phyloP scores from a whole-genome alignment of 2,888 invertebrate genomes.

The Cyclophora albipunctata region DNA sequence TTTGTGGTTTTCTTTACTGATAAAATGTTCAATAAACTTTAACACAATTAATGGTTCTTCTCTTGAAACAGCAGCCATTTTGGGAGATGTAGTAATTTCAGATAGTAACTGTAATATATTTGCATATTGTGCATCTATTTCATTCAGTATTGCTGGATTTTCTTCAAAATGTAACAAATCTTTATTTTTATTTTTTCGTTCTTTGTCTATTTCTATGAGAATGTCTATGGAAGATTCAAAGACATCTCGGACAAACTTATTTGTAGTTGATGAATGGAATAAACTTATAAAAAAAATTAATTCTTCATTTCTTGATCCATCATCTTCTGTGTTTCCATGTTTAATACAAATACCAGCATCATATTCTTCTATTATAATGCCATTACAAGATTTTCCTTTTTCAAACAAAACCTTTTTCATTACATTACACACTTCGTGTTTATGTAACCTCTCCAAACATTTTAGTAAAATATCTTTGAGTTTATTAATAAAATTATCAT shows the following conservation, averaged over 20 bases:
- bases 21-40: constrained; percentile 63
- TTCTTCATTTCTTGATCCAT: constrained; percentile 34
- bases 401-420: constrained; percentile 44
- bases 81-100: constrained; percentile 61
- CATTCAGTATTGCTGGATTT: constrained; percentile 39
- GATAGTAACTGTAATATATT: constrained; percentile 67
- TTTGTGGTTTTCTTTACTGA: constrained; percentile 34
- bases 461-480: constrained; percentile 50
- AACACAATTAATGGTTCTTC: constrained; percentile 57
- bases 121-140: constrained; percentile 53
- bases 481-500: constrained; percentile 42
- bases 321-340: constrained; percentile 20
- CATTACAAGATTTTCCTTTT: constrained; percentile 9
- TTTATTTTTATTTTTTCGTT: constrained; percentile 32
- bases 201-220: constrained; percentile 37
- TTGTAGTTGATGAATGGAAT: constrained; percentile 34
- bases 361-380: constrained; percentile 46
- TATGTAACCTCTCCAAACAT: constrained; percentile 37
- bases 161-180: constrained; percentile 50
- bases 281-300: constrained; percentile 44
- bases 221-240: constrained; percentile 46
- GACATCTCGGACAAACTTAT: constrained; percentile 31
- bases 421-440: constrained; percentile 25
- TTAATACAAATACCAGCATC: constrained; percentile 56
- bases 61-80: constrained; percentile 56